Conservation (phyloP, 2,888 invertebrate species). For the Scaptodrosophila latifasciaeformis region DNA sequence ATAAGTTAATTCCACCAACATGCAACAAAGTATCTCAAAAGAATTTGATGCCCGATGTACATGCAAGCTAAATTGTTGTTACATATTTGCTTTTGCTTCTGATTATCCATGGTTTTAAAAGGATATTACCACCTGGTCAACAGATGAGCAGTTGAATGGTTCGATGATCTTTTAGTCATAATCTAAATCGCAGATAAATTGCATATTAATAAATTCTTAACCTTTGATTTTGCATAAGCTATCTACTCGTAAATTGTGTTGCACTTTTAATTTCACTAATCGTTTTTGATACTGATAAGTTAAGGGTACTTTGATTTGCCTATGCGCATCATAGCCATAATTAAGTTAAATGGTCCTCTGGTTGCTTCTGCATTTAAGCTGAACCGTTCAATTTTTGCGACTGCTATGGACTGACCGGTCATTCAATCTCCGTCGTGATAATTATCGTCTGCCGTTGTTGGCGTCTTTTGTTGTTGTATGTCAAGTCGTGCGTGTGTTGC, state of each 20-base stretch:
- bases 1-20: no score
- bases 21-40: no score
- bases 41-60: no score
- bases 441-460: background rate
- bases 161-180: slow-evolving; percentile 1
- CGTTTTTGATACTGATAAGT: slow-evolving; percentile 39
- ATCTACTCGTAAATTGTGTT: background rate
- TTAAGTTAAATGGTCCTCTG: slow-evolving; percentile 48
- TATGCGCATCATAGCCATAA: slow-evolving; percentile 46
- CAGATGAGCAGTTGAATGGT: no score
- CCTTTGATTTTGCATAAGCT: background rate
- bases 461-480: slow-evolving; percentile 44
- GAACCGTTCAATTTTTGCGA: slow-evolving; percentile 34
- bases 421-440: background rate
- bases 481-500: slow-evolving; percentile 48
- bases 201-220: slow-evolving; percentile 64
- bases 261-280: slow-evolving; percentile 54
- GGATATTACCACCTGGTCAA: no score
- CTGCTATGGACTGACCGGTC: slow-evolving; percentile 7
- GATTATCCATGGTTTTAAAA: no score
- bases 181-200: slow-evolving; percentile 44
- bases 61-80: no score
- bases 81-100: slow-evolving; percentile 5
- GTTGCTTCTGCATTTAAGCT: background rate
- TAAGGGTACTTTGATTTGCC: slow-evolving; percentile 19